Conservation (phyloP, 2,797 vertebrate species). For the Clarias platycephalus region DNA sequence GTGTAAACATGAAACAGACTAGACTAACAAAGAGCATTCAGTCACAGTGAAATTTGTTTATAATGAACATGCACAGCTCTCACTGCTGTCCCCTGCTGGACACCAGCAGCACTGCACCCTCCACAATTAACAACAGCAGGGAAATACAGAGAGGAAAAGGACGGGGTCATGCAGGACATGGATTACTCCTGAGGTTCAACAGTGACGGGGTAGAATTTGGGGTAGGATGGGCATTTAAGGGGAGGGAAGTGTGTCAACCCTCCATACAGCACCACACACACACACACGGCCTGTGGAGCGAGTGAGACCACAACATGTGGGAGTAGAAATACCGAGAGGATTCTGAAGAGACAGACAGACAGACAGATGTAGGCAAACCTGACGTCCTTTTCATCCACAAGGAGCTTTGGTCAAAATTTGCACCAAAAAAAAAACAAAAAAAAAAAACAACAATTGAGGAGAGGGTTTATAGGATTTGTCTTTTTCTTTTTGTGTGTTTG, state of each 20-base stretch:
- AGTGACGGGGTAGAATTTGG: constrained; percentile 25
- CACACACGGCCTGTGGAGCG: neutral
- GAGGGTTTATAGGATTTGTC: constrained; percentile 61
- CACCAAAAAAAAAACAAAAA: no score
- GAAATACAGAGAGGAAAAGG: neutral
- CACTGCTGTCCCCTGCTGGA: constrained; percentile 37
- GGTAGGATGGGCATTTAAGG: constrained; percentile 46
- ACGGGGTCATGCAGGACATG: neutral
- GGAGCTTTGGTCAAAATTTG: constrained; percentile 71
- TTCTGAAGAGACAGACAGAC: constrained; percentile 1
- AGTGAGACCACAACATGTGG: neutral
- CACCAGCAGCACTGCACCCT: constrained; percentile 49
- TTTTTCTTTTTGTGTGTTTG: constrained; percentile 58
- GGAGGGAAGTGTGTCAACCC: neutral
- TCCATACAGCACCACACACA: neutral
- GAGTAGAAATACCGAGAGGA: neutral
- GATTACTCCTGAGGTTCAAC: neutral
- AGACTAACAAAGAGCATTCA: constrained; percentile 24
- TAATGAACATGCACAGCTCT: constrained; percentile 14
- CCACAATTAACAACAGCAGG: neutral
- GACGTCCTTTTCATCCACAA: constrained; percentile 72
- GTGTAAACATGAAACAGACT: neutral
- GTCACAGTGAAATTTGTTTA: constrained; percentile 14
- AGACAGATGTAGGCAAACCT: constrained; percentile 70
- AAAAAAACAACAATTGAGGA: constrained; percentile 83